phyloP scores from a whole-genome alignment of 2,113 vertebrate genomes.

The Argyrosomus japonicus region DNA sequence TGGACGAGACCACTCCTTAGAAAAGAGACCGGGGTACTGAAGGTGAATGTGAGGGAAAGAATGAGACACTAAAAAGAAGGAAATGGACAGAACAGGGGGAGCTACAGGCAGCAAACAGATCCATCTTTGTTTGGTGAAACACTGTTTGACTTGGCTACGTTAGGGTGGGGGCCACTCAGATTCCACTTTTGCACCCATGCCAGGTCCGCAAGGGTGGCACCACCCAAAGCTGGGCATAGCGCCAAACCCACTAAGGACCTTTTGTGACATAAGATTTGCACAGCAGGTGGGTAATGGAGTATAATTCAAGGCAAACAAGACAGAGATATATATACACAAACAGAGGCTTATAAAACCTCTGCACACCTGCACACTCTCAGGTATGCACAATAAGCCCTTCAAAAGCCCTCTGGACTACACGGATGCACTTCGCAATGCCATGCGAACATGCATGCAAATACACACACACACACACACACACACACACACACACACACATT shows the following conservation, averaged over 20 bases:
- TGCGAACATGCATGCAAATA: constrained; percentile 24
- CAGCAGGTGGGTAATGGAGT: constrained; percentile 66
- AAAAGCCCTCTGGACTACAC: constrained; percentile 53
- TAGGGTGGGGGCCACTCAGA: constrained; percentile 36
- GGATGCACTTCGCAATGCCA: constrained; percentile 26
- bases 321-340: constrained; percentile 39
- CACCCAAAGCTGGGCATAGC: constrained; percentile 32
- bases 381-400: constrained; percentile 61
- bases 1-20: constrained; percentile 47
- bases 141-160: constrained; percentile 53
- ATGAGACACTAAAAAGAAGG: background rate
- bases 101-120: constrained; percentile 39
- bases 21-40: constrained; percentile 20
- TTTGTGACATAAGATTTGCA: constrained; percentile 69
- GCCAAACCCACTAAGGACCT: constrained; percentile 49
- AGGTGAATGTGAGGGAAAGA: constrained; percentile 36
- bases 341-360: constrained; percentile 31
- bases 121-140: constrained; percentile 53
- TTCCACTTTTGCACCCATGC: constrained; percentile 59
- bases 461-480: background rate
- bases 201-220: constrained; percentile 45
- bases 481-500: constrained; percentile 30
- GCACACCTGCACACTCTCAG: constrained; percentile 66
- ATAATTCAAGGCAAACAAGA: constrained; percentile 56
- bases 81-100: constrained; percentile 9